These are phyloP conservation scores for Polylopha cassiicola DNA, from an alignment of 2,888 invertebrate species.

Conservation along the genomic window DNA sequence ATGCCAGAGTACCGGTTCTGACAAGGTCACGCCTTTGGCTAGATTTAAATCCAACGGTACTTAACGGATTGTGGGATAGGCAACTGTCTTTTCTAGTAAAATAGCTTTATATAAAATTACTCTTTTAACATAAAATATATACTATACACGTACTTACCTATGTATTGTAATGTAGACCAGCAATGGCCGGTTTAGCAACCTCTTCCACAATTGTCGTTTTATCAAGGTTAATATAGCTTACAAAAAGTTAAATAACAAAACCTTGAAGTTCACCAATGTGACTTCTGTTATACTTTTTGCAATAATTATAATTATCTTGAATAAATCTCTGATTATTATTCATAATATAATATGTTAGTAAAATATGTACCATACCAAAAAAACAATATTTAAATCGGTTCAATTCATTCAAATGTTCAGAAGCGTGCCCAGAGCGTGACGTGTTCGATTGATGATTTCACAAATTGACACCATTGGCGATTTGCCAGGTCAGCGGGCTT, in stretches of 20 bases:
- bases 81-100: constrained; percentile 4
- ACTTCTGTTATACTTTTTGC: no score
- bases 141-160: no score
- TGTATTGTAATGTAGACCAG: no score
- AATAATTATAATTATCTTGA: no score
- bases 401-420: constrained; percentile 12
- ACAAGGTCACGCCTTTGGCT: constrained; percentile 8
- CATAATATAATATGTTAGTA: not conserved
- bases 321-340: not conserved
- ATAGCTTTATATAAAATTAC: not conserved
- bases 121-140: no score
- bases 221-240: no score
- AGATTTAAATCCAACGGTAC: not conserved
- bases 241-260: no score
- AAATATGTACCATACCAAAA: not conserved
- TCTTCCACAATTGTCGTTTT: no score
- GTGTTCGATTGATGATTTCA: constrained; percentile 7
- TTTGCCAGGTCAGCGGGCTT: constrained; percentile 16
- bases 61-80: constrained; percentile 6
- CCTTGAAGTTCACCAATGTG: no score
- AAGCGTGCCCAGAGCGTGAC: constrained; percentile 16
- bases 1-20: constrained; percentile 1
- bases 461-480: constrained; percentile 21
- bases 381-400: not conserved
- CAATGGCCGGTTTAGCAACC: no score